These are phyloP conservation scores for Thymelicus acteon DNA, from an alignment of 2,888 invertebrate species.

Conservation along the genomic window DNA sequence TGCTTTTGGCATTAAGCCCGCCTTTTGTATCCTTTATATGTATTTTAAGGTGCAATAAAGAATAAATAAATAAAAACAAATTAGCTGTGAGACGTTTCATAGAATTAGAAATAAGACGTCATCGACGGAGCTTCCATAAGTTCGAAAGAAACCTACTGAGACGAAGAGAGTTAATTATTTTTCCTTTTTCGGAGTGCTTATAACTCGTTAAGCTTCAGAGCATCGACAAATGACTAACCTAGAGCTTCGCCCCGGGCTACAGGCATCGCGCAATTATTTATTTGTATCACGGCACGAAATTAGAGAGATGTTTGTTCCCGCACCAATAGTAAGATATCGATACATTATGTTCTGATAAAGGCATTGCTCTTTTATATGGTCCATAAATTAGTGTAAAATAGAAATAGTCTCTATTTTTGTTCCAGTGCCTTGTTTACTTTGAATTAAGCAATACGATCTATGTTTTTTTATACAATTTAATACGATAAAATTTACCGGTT, in stretches of 20 bases:
- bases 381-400: not conserved
- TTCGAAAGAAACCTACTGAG: not conserved
- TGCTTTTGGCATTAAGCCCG: too few species aligned
- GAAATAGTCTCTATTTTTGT: not conserved
- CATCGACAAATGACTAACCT: constrained; percentile 8
- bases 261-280: constrained; percentile 51
- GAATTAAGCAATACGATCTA: too few species aligned
- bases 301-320: constrained; percentile 2
- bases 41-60: too few species aligned
- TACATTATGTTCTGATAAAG: constrained; percentile 9
- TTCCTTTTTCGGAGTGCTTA: not conserved
- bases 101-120: too few species aligned
- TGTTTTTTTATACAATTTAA: too few species aligned
- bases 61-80: not conserved
- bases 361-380: constrained; percentile 4
- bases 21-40: too few species aligned
- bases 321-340: not conserved
- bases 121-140: too few species aligned
- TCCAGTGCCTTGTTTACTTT: too few species aligned
- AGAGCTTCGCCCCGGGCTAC: constrained; percentile 13
- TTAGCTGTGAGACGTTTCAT: not conserved
- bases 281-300: constrained; percentile 48
- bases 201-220: not conserved
- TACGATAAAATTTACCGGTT: too few species aligned
- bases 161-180: constrained; percentile 2